Base-by-base conservation (phyloP, 2,797 vertebrate species). In the Megaceryle alcyon region DNA sequence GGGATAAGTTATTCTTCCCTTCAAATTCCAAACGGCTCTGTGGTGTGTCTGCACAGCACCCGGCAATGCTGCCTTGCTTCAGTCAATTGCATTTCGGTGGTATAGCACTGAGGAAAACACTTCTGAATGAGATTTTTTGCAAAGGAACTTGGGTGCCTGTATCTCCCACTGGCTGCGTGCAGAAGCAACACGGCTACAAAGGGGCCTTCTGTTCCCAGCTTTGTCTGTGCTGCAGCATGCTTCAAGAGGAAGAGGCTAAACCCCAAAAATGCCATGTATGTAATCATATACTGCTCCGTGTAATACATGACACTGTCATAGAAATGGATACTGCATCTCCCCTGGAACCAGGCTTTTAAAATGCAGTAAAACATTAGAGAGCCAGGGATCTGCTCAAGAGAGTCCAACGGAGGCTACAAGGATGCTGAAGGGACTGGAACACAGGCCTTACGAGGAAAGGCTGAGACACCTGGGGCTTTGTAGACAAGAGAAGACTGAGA, bases 101-200 rank as follows among this genome's bases (percentile, higher is more conserved):
- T 3, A 8, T 3, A 82, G 25, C 46, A 12, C 23, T 19, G 23
- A 41, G 68, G 39, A 69, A 70, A 66, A 3, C 33, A 8, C 51
- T 39, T n/a, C 7, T 1, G 31, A 48, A 33, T 29, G 25, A 31
- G 48, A 11, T 23, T 66, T 63, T 21, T 44, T 63, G 44, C 2
- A 0, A 53, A 64, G 60, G 72, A 60, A 4, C 10, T 25, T 0
- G 0, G 31, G 28, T 70, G 54, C 21, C 73, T 1, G 16, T 29
- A 15, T 25, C 14, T 49, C 29, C 63, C 1, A 2, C 3, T 12
- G 61, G 8, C 15, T 25, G 56, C 0, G 1, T 7, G 14, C 43
- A 37, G 88, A 20, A 69, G 25, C 60, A 76, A 65, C 26, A 18
- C 0, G 0, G 59, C 48, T n/a, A 57, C 69, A 78, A 43, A 72